Evolutionary conservation across 1,140 invertebrate species (phyloP).

Genomic region (Babylonia areolata): DNA sequence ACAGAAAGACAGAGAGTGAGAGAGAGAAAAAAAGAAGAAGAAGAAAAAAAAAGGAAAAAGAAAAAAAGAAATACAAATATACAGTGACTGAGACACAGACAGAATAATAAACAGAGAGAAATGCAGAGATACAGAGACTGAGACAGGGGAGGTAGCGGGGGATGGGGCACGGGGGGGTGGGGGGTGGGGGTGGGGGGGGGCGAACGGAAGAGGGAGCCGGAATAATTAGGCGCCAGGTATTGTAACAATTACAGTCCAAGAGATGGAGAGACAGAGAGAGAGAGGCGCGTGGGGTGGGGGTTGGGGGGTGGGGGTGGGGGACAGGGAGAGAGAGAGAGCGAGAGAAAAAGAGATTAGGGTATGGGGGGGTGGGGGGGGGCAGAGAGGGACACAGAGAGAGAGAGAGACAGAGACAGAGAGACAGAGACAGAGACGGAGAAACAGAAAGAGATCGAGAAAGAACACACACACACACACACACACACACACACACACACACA

Average conservation of each 20-base stretch:
- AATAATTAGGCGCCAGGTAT: too few species aligned
- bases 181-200: too few species aligned
- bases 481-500: background rate
- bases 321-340: constrained; percentile 12
- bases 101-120: background rate
- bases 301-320: too few species aligned
- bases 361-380: too few species aligned
- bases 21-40: background rate
- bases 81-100: background rate
- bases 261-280: too few species aligned
- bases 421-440: constrained; percentile 2
- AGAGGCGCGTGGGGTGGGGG: too few species aligned
- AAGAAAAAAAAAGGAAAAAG: background rate
- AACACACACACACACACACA: background rate
- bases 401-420: constrained; percentile 14
- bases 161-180: too few species aligned
- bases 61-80: background rate
- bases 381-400: constrained; percentile 16
- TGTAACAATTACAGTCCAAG: too few species aligned
- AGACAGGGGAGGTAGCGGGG: too few species aligned
- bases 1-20: constrained; percentile 11
- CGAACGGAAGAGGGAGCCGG: too few species aligned
- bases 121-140: background rate
- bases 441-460: background rate
- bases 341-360: constrained; percentile 16